Evolutionary conservation across 2,888 invertebrate genomes (phyloP).

Genomic region (Xiphydria camelus): DNA sequence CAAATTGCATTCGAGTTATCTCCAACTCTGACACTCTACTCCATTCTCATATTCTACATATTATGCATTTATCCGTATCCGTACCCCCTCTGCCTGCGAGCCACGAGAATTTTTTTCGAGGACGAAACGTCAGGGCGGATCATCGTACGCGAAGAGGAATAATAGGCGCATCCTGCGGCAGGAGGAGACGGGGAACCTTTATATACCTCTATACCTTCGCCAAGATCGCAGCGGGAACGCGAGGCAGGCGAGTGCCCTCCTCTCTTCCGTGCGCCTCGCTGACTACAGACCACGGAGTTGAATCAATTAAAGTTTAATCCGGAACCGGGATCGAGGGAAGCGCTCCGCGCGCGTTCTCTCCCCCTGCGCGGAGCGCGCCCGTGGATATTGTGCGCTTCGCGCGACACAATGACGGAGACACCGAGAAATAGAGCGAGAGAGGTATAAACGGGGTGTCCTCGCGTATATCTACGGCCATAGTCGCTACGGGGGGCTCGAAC

Average conservation of each 20-base stretch:
- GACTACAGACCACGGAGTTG: constrained; percentile 53
- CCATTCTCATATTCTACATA: too few species aligned
- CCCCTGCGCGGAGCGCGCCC: constrained; percentile 1
- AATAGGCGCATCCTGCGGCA: constrained; percentile 45
- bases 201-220: constrained; percentile 6
- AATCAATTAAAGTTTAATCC: constrained; percentile 68
- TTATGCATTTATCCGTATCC: too few species aligned
- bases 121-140: background rate
- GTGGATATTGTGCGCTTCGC: constrained; percentile 3
- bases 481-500: constrained; percentile 21
- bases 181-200: constrained; percentile 13
- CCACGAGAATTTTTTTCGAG: background rate
- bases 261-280: constrained; percentile 46
- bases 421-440: constrained; percentile 7
- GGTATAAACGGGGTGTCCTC: constrained; percentile 11
- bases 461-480: too few species aligned
- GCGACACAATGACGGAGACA: constrained; percentile 11
- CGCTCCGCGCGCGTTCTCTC: constrained; percentile 10
- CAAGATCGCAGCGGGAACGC: constrained; percentile 23
- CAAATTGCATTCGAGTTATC: too few species aligned
- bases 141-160: constrained; percentile 32
- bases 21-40: too few species aligned
- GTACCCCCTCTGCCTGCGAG: too few species aligned
- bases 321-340: constrained; percentile 57
- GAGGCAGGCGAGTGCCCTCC: constrained; percentile 43